Percentiles rank a stretch among this genome's conserved stretches.
phyloP scores from a whole-genome alignment of 2,888 invertebrate species.

The Hetaerina titia region DNA sequence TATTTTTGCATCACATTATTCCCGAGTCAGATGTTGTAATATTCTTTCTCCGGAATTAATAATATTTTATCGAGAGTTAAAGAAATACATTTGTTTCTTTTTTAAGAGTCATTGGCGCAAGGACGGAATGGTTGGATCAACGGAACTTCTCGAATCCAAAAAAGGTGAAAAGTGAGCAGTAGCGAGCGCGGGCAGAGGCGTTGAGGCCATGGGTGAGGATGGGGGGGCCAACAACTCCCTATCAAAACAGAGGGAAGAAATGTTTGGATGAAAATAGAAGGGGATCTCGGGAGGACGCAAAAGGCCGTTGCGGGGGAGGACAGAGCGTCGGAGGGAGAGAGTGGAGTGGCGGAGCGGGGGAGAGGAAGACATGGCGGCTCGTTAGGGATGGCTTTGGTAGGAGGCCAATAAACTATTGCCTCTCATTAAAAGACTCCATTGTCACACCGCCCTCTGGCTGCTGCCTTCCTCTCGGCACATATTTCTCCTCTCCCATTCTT shows the following conservation, averaged over 20 bases:
- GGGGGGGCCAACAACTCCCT: neutral
- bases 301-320: neutral
- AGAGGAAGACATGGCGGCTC: conserved; percentile 12
- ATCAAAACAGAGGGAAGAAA: neutral
- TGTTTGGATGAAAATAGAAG: neutral
- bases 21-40: too few species aligned
- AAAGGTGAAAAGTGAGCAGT: too few species aligned
- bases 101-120: too few species aligned
- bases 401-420: conserved; percentile 57
- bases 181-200: neutral
- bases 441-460: neutral
- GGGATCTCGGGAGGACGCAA: neutral
- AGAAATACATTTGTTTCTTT: too few species aligned
- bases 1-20: too few species aligned
- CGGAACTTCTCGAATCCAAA: too few species aligned
- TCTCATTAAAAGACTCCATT: conserved; percentile 54
- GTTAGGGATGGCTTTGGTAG: conserved; percentile 54
- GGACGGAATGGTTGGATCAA: too few species aligned
- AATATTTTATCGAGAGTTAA: too few species aligned
- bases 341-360: neutral
- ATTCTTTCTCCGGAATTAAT: too few species aligned
- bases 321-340: neutral
- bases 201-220: neutral
- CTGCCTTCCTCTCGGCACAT: conserved; percentile 5
- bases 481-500: neutral